These are phyloP conservation scores for Lerista edwardsae DNA, from an alignment of 2,797 vertebrate species.

Conservation along the genomic window DNA sequence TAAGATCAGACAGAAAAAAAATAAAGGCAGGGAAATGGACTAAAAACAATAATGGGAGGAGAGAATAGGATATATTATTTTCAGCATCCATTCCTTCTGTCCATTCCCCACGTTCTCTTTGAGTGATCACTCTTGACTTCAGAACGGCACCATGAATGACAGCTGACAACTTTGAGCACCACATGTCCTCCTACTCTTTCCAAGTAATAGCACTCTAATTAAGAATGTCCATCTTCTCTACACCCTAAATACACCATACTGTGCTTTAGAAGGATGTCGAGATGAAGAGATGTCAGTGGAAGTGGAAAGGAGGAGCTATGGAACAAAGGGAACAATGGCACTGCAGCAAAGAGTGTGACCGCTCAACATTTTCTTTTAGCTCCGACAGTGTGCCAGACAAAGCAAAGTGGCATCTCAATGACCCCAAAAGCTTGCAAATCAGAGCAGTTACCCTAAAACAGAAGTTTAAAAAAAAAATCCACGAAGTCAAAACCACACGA, in stretches of 20 bases:
- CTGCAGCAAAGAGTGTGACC: background rate
- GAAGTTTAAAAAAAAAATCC: background rate
- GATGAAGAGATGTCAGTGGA: background rate
- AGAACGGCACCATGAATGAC: background rate
- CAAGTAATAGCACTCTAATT: conserved; percentile 14
- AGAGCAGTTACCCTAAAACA: background rate
- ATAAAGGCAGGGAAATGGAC: background rate
- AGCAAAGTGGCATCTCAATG: background rate
- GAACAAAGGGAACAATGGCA: background rate
- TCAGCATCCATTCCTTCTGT: background rate
- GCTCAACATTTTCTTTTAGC: background rate
- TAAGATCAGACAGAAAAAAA: no score
- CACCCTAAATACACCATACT: background rate
- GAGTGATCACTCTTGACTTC: conserved; percentile 4
- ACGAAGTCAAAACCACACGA: background rate
- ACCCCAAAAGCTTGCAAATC: background rate
- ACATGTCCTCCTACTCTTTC: background rate
- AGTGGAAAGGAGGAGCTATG: background rate
- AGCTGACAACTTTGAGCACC: conserved; percentile 1
- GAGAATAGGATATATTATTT: conserved; percentile 5
- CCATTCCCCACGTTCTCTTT: background rate
- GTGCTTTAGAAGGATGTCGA: background rate
- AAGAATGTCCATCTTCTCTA: conserved; percentile 21
- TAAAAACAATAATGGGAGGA: background rate
- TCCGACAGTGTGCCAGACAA: background rate